Base-by-base conservation (phyloP, 1,140 invertebrate genomes). In the Plodia interpunctella region DNA sequence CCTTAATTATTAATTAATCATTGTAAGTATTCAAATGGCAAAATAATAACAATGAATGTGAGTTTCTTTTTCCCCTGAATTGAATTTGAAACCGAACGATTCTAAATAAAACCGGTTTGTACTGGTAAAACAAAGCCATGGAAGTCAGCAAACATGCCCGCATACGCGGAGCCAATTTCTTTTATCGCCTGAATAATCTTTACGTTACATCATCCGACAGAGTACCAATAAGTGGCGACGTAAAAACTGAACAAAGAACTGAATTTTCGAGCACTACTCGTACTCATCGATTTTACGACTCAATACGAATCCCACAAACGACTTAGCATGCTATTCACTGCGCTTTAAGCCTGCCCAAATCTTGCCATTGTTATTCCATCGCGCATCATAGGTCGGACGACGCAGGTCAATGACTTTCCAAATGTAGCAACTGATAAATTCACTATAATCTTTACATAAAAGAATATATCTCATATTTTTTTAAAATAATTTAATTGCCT, bases 271-370 rank as follows among this genome's bases (percentile, higher is more conserved):
- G 38, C 15, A 44, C 38, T 17, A 44, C 15, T 44, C 38, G 8
- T 17, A 44, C 15, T 44, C 38, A 17, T 44, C 38, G 38, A 44
- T 15, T 44, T 44, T 44, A 44, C 38, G 38, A 44, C 38, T 15
- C 15, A 44, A 44, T 44, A 44, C 38, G 38, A n/a, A 5, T 15
- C 38, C 38, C 13, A 44, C 38, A 44, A 44, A 44, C 15, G 38
- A 17, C 38, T 44, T 44, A 17, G 38, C 15, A 3, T 2, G 15
- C 13, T 44, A 15, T 44, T 44, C 38, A 44, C 38, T 44, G 38
- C 15, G 13, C 30, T 53, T 53, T 59, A 60, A 2, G n/a, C 11
- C 21, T 28, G 17, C 25, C 59, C 54, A 63, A 67, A 57, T 63
- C 54, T 28, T 25, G 17, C 49, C 38, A 57, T 50, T 56, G 60